Percentiles rank a stretch among this genome's conserved stretches.
phyloP scores from a whole-genome alignment of 2,888 invertebrate genomes.

The Isoperla grammatica region DNA sequence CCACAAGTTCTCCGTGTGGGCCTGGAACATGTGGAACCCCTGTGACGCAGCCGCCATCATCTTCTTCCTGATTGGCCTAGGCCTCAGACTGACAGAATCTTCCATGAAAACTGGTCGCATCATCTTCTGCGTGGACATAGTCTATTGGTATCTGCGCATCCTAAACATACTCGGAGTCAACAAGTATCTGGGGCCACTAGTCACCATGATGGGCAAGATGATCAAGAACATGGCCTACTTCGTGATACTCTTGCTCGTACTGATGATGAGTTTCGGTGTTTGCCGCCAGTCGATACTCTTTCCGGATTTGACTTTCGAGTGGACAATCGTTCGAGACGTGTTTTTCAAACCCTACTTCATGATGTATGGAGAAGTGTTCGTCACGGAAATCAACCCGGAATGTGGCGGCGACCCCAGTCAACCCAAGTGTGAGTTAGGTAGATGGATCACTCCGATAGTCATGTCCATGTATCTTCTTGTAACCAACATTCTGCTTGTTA shows the following conservation, averaged over 20 bases:
- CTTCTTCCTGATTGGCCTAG: conserved; percentile 78
- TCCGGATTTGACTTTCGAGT: conserved; percentile 83
- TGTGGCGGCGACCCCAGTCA: conserved; percentile 70
- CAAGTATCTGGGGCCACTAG: conserved; percentile 94
- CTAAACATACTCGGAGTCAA: conserved; percentile 95
- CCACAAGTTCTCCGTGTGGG: conserved; percentile 91
- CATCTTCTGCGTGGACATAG: conserved; percentile 89
- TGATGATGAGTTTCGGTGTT: conserved; percentile 95
- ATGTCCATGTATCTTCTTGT: conserved; percentile 96
- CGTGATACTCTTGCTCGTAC: conserved; percentile 90
- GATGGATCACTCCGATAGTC: conserved; percentile 91
- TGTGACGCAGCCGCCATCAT: conserved; percentile 88
- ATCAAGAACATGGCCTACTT: conserved; percentile 98
- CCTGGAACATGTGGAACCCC: conserved; percentile 94
- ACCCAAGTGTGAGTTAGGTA: conserved; percentile 70
- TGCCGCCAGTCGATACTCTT: conserved; percentile 89
- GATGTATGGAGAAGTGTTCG: conserved; percentile 99
- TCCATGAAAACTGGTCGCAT: conserved; percentile 83
- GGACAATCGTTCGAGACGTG: conserved; percentile 86
- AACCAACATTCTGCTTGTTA: conserved; percentile 95
- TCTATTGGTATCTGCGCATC: conserved; percentile 91
- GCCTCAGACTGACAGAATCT: conserved; percentile 63
- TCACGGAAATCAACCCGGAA: conserved; percentile 87
- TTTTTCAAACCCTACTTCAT: conserved; percentile 98
- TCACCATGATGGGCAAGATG: conserved; percentile 99